These are phyloP conservation scores for Drosophila willistoni DNA, from an alignment of 1,140 invertebrate species.

Conservation along the genomic window DNA sequence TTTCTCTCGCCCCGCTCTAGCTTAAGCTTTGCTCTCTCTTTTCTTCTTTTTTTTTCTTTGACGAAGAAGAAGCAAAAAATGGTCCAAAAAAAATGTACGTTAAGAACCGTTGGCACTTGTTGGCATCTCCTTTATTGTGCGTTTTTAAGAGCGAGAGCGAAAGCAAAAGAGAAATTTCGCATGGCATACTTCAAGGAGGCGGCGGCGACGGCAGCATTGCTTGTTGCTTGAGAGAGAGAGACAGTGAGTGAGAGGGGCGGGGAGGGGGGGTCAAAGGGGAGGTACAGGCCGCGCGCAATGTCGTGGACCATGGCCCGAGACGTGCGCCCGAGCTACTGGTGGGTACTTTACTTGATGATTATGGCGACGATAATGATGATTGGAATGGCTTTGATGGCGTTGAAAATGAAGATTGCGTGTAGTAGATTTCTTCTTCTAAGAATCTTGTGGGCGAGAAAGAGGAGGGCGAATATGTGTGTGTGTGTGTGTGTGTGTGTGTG, in stretches of 20 bases:
- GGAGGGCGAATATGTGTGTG: neutral
- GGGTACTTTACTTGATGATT: slow-evolving; percentile 83
- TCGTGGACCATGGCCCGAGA: slow-evolving; percentile 10
- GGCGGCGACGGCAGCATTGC: neutral
- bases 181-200: slow-evolving; percentile 53
- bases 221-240: neutral
- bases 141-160: slow-evolving; percentile 55
- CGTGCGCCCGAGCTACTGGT: slow-evolving; percentile 73
- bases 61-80: neutral
- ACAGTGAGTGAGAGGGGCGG: neutral
- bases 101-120: slow-evolving; percentile 63
- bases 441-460: slow-evolving; percentile 12
- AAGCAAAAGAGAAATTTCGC: slow-evolving; percentile 31
- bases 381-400: slow-evolving; percentile 83
- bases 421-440: slow-evolving; percentile 64
- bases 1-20: slow-evolving; percentile 5
- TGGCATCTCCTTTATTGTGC: slow-evolving; percentile 62
- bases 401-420: slow-evolving; percentile 83
- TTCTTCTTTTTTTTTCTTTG: neutral
- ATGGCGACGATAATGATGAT: slow-evolving; percentile 83
- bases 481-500: slow-evolving; percentile 17
- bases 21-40: slow-evolving; percentile 5
- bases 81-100: slow-evolving; percentile 10
- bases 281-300: neutral
- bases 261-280: neutral